Conservation (phyloP, 2,113 vertebrate genomes). For the Rhombomys opimus region DNA sequence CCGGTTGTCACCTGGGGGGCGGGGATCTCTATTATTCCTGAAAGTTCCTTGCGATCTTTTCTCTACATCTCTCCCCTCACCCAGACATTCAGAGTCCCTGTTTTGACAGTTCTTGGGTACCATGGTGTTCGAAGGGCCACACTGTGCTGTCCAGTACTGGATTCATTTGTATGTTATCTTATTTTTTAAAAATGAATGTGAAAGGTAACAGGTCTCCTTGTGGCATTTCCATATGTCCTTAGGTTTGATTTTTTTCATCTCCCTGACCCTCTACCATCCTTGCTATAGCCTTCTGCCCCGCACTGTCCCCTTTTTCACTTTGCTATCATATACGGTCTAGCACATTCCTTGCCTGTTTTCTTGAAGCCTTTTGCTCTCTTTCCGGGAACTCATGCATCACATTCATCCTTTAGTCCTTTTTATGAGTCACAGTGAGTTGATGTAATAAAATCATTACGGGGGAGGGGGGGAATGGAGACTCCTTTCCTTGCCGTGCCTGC, state of each 20-base stretch:
- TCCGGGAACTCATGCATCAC: too few relatives aligned
- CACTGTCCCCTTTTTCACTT: too few relatives aligned
- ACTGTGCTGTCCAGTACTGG: not conserved
- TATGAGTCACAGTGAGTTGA: not conserved
- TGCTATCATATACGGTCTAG: not conserved
- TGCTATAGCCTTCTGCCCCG: too few relatives aligned
- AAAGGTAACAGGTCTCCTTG: not conserved
- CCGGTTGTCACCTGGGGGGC: not conserved
- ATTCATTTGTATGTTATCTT: not conserved
- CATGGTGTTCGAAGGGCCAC: rapidly evolving
- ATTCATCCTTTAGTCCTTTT: not conserved
- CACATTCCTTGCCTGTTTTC: not conserved
- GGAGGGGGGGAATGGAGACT: not conserved
- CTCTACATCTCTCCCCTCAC: rapidly evolving
- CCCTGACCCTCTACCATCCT: too few relatives aligned
- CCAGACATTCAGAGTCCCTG: not conserved
- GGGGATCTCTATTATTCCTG: not conserved
- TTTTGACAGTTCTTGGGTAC: not conserved
- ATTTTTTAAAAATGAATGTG: not conserved
- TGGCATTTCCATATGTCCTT: not conserved
- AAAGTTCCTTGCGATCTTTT: not conserved
- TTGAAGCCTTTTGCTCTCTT: not conserved
- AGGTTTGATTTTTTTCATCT: not conserved
- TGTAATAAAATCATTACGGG: not conserved
- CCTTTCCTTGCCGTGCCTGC: not conserved